Conservation (phyloP, 2,797 vertebrate genomes). For the Gymnothorax javanicus region DNA sequence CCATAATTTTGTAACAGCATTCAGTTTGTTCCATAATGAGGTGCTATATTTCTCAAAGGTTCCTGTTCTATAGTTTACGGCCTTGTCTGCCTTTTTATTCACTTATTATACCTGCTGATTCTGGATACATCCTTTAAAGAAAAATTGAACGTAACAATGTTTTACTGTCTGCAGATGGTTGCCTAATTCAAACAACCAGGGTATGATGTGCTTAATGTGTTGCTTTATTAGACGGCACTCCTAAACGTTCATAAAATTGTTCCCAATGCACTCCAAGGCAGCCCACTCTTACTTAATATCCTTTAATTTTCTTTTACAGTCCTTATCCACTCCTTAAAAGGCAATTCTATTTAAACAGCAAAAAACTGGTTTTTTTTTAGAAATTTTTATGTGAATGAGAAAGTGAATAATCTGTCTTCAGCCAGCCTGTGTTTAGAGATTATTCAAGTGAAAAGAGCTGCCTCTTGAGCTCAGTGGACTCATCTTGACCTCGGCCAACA, state of each 20-base stretch:
- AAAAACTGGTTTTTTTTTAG: neutral
- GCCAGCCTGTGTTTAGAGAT: neutral
- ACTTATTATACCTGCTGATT: neutral
- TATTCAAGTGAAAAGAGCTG: neutral
- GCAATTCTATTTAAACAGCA: neutral
- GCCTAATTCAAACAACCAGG: neutral
- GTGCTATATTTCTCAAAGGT: neutral
- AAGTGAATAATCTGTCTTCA: neutral
- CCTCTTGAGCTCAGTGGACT: neutral
- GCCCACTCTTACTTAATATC: neutral
- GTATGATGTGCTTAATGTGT: neutral
- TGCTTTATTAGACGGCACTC: neutral
- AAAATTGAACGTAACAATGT: neutral
- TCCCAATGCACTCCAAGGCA: neutral
- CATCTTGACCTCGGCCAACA: neutral
- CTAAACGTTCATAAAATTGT: neutral
- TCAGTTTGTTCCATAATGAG: neutral
- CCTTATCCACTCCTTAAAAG: neutral
- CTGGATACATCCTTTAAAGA: neutral
- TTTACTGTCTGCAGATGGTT: neutral
- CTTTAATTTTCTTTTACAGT: neutral
- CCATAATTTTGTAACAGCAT: neutral
- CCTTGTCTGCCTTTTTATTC: neutral
- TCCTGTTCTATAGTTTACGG: neutral
- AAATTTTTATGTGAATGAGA: neutral